phyloP scores from a whole-genome alignment of 1,140 invertebrate species.

The Saccostrea cuccullata region DNA sequence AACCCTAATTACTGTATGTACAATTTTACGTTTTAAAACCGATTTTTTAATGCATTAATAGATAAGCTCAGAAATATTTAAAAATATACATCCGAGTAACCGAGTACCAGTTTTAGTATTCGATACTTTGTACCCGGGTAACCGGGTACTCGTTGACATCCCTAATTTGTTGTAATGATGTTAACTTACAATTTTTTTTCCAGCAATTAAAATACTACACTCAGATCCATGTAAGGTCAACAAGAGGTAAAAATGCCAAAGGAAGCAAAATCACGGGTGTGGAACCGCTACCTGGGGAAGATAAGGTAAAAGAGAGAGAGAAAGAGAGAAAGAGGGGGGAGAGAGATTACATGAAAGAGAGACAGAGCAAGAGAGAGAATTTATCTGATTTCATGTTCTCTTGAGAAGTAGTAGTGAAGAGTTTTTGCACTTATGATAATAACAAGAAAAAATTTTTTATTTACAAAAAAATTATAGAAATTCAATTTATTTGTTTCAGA shows the following conservation, averaged over 20 bases:
- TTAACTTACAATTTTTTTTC: neutral
- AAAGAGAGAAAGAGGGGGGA: conserved; percentile 83
- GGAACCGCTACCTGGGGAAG: conserved; percentile 96
- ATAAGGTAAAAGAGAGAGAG: conserved; percentile 83
- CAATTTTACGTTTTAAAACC: too few species aligned
- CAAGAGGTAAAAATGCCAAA: conserved; percentile 94
- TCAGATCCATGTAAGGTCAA: conserved; percentile 96
- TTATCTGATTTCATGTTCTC: neutral
- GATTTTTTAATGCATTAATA: too few species aligned
- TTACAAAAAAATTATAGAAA: neutral
- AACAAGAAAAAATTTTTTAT: neutral
- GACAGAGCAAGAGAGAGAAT: neutral
- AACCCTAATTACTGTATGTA: too few species aligned
- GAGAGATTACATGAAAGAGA: conserved; percentile 84
- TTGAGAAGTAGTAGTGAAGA: too few species aligned
- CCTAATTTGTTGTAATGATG: neutral
- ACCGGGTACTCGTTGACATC: too few species aligned
- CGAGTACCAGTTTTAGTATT: too few species aligned
- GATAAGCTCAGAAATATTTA: too few species aligned
- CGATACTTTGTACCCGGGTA: too few species aligned
- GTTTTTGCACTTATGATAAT: too few species aligned
- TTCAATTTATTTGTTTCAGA: conserved; percentile 78
- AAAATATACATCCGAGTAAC: too few species aligned
- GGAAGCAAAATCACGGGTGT: conserved; percentile 98
- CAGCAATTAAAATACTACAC: conserved; percentile 98